Evolutionary conservation across 1,140 invertebrate species (phyloP).

Genomic region (Papilio dardanus): DNA sequence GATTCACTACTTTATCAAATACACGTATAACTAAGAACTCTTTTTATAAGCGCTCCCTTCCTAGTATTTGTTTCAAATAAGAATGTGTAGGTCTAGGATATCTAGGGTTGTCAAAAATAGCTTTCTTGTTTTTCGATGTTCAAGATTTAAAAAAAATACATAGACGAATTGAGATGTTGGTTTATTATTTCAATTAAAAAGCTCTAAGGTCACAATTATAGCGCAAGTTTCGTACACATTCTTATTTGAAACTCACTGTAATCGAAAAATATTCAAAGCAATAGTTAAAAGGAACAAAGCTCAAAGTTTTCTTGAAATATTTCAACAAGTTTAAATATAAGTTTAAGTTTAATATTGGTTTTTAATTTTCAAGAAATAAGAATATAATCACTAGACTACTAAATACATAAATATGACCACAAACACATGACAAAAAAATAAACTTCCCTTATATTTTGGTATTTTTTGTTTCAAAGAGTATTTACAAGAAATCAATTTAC

Average conservation of each 20-base stretch:
- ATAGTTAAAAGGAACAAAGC: neutral
- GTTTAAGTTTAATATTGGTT: neutral
- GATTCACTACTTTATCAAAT: conserved; percentile 30
- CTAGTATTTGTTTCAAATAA: neutral
- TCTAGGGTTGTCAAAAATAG: neutral
- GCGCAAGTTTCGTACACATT: no score
- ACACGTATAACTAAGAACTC: neutral
- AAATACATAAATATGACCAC: neutral
- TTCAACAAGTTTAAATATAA: neutral
- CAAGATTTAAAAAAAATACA: no score
- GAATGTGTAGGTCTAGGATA: neutral
- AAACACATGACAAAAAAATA: neutral
- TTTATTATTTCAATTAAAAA: no score
- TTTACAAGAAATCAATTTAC: neutral
- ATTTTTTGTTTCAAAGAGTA: neutral
- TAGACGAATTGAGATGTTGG: no score
- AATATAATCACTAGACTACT: neutral
- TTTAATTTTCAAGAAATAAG: no score
- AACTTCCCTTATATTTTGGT: neutral
- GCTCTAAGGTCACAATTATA: no score
- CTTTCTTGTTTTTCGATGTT: no score
- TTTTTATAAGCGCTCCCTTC: no score
- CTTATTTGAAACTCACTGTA: neutral
- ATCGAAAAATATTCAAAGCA: neutral
- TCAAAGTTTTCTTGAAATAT: neutral